Percentiles rank a stretch among this genome's conserved stretches.
These are phyloP conservation scores for Atta colombica DNA, from an alignment of 1,140 invertebrate genomes.

Conservation along the genomic window DNA sequence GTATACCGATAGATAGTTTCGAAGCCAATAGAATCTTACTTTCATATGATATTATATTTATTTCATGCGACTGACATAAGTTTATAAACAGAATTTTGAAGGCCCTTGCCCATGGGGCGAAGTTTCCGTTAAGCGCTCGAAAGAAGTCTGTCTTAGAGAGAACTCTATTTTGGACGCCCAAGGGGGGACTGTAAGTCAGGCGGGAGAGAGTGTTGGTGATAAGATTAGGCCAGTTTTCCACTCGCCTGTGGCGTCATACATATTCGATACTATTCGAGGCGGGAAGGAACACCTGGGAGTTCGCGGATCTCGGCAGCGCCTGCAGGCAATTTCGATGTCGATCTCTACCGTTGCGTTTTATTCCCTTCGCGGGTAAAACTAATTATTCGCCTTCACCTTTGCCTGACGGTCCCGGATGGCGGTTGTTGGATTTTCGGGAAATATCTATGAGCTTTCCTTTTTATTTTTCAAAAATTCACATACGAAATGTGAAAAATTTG, in stretches of 20 bases:
- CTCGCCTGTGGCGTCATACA: slow-evolving; percentile 68
- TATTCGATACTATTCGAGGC: slow-evolving; percentile 70
- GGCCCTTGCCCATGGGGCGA: slow-evolving; percentile 25
- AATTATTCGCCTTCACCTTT: slow-evolving; percentile 59
- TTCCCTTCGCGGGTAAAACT: slow-evolving; percentile 47
- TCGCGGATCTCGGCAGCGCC: slow-evolving; percentile 42
- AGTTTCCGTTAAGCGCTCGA: slow-evolving; percentile 54
- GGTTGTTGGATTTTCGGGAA: slow-evolving; percentile 23
- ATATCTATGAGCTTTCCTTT: slow-evolving; percentile 12
- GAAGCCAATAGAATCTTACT: not conserved
- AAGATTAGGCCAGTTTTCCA: slow-evolving; percentile 71
- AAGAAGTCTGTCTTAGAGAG: slow-evolving; percentile 26
- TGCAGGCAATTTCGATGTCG: slow-evolving; percentile 61
- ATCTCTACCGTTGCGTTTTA: slow-evolving; percentile 57
- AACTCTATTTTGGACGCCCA: slow-evolving; percentile 63
- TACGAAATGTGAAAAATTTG: not conserved
- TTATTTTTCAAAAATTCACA: not conserved
- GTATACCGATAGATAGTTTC: not conserved
- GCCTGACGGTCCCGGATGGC: not conserved
- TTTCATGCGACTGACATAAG: slow-evolving; percentile 7
- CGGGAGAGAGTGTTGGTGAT: slow-evolving; percentile 58
- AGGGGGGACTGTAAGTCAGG: slow-evolving; percentile 20
- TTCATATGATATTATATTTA: slow-evolving; percentile 15
- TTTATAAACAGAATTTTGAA: slow-evolving; percentile 61
- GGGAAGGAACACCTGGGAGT: slow-evolving; percentile 69